These are phyloP conservation scores for Alentia gelatinosa DNA, from an alignment of 2,888 invertebrate species.

Conservation along the genomic window DNA sequence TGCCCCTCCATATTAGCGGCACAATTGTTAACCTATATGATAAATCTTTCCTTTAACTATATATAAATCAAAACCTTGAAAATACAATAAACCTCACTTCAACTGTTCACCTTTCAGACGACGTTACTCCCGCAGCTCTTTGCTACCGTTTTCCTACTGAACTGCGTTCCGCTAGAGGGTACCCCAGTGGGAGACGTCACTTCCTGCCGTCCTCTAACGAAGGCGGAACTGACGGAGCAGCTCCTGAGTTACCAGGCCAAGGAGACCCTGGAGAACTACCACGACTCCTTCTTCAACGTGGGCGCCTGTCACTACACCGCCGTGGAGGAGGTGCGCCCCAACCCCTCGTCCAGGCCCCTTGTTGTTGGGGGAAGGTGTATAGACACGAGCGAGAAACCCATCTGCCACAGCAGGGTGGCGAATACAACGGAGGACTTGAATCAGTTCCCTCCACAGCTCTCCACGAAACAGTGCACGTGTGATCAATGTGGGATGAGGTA, in stretches of 20 bases:
- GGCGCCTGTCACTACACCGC: neutral
- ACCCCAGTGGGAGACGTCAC: neutral
- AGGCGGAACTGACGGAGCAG: neutral
- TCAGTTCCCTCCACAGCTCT: neutral
- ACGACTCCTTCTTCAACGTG: slow-evolving; percentile 17
- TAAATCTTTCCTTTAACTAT: neutral
- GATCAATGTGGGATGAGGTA: neutral
- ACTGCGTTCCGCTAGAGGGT: neutral
- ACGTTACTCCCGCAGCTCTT: neutral
- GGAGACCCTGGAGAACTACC: neutral
- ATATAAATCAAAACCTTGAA: neutral
- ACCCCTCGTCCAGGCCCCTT: neutral
- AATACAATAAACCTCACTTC: neutral
- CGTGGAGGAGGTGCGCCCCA: neutral
- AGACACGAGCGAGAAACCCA: neutral
- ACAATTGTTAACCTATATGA: too few relatives aligned
- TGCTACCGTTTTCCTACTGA: neutral
- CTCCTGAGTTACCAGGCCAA: neutral
- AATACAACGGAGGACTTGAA: neutral
- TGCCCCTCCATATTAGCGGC: too few relatives aligned
- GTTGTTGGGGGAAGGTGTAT: neutral
- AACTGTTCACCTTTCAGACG: neutral
- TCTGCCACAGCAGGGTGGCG: neutral
- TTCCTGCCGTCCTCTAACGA: neutral
- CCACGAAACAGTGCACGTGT: neutral